Evolutionary conservation across 2,797 vertebrate species (phyloP).

Genomic region (Oreochromis grahami): DNA sequence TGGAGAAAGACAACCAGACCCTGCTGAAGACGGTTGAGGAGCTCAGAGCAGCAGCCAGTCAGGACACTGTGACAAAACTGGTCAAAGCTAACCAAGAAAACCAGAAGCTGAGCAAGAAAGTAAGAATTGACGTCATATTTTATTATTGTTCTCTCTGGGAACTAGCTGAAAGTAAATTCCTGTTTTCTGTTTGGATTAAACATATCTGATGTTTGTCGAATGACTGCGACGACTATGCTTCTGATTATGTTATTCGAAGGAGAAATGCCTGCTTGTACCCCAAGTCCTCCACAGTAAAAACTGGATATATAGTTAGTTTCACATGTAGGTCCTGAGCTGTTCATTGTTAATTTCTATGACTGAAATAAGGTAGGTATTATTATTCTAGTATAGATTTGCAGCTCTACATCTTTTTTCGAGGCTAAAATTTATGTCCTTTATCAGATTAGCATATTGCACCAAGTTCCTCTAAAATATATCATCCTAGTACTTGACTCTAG

Average conservation of each 20-base stretch:
- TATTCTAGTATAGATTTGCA: not conserved
- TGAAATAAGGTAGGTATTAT: not conserved
- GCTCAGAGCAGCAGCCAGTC: slow-evolving; percentile 75
- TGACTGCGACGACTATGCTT: not conserved
- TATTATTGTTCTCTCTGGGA: not conserved
- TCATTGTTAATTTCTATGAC: not conserved
- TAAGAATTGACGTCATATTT: slow-evolving; percentile 38
- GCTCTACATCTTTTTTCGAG: not conserved
- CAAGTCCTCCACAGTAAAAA: not conserved
- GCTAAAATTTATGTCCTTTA: not conserved
- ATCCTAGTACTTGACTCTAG: slow-evolving; percentile 12
- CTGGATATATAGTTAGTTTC: not conserved
- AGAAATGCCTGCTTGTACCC: not conserved
- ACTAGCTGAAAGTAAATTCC: not conserved
- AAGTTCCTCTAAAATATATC: slow-evolving; percentile 28
- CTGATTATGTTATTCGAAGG: fast-evolving
- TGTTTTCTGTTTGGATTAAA: not conserved
- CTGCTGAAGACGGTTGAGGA: slow-evolving; percentile 92
- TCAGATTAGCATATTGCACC: slow-evolving; percentile 12
- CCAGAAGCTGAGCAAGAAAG: slow-evolving; percentile 88
- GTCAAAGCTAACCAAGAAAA: slow-evolving; percentile 88
- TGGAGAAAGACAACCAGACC: slow-evolving; percentile 98
- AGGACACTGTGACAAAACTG: slow-evolving; percentile 78
- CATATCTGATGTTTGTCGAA: not conserved
- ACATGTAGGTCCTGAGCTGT: not conserved